Evolutionary conservation across 2,888 invertebrate species (phyloP).

Genomic region (Phaedon cochleariae): DNA sequence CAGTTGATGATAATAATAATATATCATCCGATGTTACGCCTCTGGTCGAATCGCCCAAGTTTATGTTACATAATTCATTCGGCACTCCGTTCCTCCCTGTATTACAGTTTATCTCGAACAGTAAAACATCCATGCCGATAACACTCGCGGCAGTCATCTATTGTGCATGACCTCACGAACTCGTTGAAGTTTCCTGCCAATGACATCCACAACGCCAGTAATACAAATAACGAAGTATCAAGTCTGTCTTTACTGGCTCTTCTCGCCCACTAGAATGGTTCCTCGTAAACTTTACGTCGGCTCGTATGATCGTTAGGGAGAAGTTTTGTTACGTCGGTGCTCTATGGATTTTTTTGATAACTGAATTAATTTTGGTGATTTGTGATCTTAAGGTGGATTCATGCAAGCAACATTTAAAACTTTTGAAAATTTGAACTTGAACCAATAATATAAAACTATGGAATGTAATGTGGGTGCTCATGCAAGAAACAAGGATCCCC

Average conservation of each 20-base stretch:
- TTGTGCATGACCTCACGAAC: background rate
- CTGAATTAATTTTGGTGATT: too few relatives aligned
- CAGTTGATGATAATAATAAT: too few relatives aligned
- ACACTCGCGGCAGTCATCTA: background rate
- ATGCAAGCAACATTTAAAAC: too few relatives aligned
- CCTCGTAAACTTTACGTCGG: background rate
- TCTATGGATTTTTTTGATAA: background rate
- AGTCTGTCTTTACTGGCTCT: background rate
- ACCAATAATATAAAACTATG: too few relatives aligned
- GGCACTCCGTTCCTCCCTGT: background rate
- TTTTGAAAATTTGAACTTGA: too few relatives aligned
- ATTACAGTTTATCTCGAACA: background rate
- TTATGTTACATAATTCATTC: background rate
- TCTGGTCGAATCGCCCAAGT: background rate
- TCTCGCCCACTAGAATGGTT: background rate
- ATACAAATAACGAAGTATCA: conserved; percentile 1
- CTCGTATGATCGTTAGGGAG: background rate
- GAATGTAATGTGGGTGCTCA: too few relatives aligned
- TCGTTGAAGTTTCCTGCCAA: background rate
- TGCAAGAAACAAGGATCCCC: too few relatives aligned
- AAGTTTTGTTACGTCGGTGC: background rate
- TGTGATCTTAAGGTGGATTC: too few relatives aligned
- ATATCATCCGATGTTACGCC: too few relatives aligned
- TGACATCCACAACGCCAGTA: background rate
- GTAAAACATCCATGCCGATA: background rate